phyloP scores from a whole-genome alignment of 1,140 invertebrate genomes.

The Rhyacophila brunnea region DNA sequence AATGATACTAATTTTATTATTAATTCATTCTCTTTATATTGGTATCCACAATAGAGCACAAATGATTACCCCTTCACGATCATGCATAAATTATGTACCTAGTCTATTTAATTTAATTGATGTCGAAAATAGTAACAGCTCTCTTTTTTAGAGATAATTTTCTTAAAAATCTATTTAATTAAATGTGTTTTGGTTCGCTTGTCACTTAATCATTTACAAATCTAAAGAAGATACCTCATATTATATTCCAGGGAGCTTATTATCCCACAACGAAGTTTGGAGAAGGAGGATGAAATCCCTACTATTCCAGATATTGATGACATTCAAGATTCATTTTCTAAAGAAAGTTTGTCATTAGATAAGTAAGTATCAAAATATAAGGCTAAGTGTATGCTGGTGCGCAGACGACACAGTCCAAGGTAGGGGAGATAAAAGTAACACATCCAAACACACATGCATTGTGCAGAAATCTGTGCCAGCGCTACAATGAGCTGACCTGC shows the following conservation, averaged over 20 bases:
- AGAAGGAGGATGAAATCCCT: constrained; percentile 26
- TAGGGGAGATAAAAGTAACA: too few relatives aligned
- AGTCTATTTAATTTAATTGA: background rate
- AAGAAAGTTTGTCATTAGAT: constrained; percentile 10
- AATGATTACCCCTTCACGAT: background rate
- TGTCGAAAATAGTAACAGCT: background rate
- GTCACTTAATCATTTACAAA: too few relatives aligned
- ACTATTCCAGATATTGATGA: constrained; percentile 33
- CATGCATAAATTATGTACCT: background rate
- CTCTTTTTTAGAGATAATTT: background rate
- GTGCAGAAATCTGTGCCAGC: too few relatives aligned
- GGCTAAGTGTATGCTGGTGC: too few relatives aligned
- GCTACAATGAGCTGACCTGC: background rate
- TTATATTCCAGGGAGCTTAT: constrained; percentile 25
- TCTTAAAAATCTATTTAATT: too few relatives aligned
- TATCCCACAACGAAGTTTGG: constrained; percentile 20
- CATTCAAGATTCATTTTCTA: constrained; percentile 18
- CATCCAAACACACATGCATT: too few relatives aligned
- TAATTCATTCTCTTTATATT: background rate
- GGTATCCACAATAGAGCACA: background rate
- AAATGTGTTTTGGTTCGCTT: too few relatives aligned
- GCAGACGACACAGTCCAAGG: too few relatives aligned
- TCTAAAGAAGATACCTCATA: too few relatives aligned
- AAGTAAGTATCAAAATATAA: constrained; percentile 2
- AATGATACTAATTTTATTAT: background rate